These are phyloP conservation scores for Chascanopsetta lugubris DNA, from an alignment of 2,113 vertebrate species.

Conservation along the genomic window DNA sequence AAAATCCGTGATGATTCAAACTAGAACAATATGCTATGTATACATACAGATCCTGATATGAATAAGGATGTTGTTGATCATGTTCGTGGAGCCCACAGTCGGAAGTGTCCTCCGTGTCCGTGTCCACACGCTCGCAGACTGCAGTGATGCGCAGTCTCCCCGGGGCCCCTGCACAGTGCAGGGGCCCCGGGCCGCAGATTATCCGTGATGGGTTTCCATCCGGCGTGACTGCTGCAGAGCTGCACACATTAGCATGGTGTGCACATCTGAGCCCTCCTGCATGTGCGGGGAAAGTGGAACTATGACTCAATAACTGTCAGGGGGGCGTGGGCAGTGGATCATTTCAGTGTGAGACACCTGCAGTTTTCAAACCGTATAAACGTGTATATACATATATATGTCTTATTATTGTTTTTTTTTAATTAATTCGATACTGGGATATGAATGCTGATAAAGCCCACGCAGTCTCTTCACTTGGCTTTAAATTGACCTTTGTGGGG, in stretches of 20 bases:
- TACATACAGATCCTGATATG: background rate
- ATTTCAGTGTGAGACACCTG: background rate
- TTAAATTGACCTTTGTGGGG: background rate
- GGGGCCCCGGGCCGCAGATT: slow-evolving; percentile 78
- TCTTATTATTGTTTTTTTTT: background rate
- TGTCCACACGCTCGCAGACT: no score
- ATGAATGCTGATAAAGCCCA: background rate
- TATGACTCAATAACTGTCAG: background rate
- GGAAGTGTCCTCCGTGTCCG: slow-evolving; percentile 1
- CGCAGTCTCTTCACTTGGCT: background rate
- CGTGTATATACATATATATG: no score
- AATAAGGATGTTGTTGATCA: background rate
- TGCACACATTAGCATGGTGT: slow-evolving; percentile 84
- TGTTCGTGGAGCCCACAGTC: background rate
- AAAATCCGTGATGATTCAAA: background rate
- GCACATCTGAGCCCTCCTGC: slow-evolving; percentile 77
- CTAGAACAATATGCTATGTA: background rate
- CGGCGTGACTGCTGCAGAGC: slow-evolving; percentile 85
- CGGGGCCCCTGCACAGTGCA: slow-evolving; percentile 80
- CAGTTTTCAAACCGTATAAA: no score
- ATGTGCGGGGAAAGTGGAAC: background rate
- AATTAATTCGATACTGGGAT: background rate
- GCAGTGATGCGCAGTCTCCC: slow-evolving; percentile 56
- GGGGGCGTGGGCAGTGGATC: background rate
- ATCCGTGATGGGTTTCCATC: slow-evolving; percentile 38